phyloP scores from a whole-genome alignment of 2,797 vertebrate genomes.

The Tokudaia tokunoshimensis region DNA sequence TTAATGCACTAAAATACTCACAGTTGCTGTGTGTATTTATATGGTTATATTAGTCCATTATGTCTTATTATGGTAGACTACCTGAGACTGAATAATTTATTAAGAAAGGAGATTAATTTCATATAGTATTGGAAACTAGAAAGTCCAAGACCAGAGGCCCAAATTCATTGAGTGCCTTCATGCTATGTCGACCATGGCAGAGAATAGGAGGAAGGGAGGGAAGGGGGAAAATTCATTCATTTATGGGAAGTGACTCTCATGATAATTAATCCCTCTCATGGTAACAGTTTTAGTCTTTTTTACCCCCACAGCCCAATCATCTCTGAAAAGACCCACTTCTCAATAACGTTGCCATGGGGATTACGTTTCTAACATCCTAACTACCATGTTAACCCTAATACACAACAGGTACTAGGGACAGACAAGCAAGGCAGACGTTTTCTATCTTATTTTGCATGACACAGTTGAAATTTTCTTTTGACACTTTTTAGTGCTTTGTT shows the following conservation, averaged over 20 bases:
- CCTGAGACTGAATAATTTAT: background rate
- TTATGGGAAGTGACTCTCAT: background rate
- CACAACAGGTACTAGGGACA: background rate
- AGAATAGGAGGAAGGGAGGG: background rate
- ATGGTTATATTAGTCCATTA: background rate
- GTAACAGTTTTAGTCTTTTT: background rate
- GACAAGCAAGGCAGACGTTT: background rate
- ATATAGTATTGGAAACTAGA: background rate
- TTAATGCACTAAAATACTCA: constrained; percentile 12
- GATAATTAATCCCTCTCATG: too few relatives aligned
- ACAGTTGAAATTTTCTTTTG: constrained; percentile 26
- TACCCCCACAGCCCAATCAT: background rate
- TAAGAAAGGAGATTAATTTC: background rate
- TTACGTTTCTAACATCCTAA: background rate
- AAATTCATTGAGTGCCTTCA: background rate
- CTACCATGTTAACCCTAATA: background rate
- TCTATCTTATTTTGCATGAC: background rate
- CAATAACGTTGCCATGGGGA: background rate
- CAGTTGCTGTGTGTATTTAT: constrained; percentile 41
- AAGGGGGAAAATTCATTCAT: background rate
- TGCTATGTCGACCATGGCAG: background rate
- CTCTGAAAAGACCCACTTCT: background rate
- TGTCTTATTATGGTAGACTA: background rate
- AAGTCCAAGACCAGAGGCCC: background rate
- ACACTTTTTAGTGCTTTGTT: background rate